Conservation (phyloP, 2,888 invertebrate species). For the Xestoiulus laeticollis region DNA sequence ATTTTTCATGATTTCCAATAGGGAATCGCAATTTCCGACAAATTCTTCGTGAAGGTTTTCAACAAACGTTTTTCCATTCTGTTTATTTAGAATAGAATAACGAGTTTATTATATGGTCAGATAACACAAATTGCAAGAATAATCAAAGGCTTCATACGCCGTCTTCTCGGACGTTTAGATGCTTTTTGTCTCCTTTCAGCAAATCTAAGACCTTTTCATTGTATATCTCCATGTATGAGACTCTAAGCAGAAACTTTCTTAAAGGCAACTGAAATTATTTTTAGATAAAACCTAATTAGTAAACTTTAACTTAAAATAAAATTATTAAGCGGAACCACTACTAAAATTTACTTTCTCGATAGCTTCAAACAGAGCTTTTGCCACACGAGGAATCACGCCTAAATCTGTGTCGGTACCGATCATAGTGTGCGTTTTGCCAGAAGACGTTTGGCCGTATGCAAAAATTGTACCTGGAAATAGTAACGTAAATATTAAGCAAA, state of each 20-base stretch:
- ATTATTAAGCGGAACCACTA: neutral
- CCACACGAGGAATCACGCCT: constrained; percentile 79
- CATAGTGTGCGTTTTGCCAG: constrained; percentile 86
- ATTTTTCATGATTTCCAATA: constrained; percentile 66
- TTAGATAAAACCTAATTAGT: too few species aligned
- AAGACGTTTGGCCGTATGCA: constrained; percentile 91
- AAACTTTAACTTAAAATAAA: too few species aligned
- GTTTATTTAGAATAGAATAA: neutral
- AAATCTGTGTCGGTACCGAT: constrained; percentile 74
- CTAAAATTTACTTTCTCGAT: constrained; percentile 61
- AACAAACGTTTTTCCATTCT: constrained; percentile 72
- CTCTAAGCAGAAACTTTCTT: constrained; percentile 80
- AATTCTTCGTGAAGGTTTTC: constrained; percentile 73
- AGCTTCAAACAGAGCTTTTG: constrained; percentile 66
- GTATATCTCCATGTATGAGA: constrained; percentile 88
- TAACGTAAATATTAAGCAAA: neutral
- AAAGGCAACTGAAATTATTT: constrained; percentile 65
- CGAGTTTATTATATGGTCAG: neutral
- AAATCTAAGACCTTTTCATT: constrained; percentile 85
- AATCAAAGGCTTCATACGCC: neutral
- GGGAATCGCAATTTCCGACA: constrained; percentile 69
- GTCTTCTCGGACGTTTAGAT: constrained; percentile 48
- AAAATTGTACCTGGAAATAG: constrained; percentile 78
- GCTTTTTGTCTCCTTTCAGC: constrained; percentile 66
- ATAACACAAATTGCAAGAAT: neutral